phyloP scores from a whole-genome alignment of 2,888 invertebrate genomes.

The Euproctis similis region DNA sequence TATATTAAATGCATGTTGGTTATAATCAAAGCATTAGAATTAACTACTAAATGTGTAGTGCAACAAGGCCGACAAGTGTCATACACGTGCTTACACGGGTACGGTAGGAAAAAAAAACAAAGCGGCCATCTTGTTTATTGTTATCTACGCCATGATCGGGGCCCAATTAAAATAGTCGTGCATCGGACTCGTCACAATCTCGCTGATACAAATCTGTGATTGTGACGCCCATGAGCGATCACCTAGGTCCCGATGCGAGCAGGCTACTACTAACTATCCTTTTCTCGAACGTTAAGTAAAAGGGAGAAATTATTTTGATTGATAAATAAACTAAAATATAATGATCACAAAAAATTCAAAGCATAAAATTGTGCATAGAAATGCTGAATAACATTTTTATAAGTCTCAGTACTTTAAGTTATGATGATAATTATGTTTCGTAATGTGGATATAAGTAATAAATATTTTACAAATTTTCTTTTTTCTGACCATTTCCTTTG shows the following conservation, averaged over 20 bases:
- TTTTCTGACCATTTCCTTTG: no score
- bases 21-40: slow-evolving; percentile 18
- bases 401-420: no score
- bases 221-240: slow-evolving; percentile 66
- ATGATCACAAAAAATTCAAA: no score
- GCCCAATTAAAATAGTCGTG: slow-evolving; percentile 75
- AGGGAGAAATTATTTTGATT: no score
- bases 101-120: slow-evolving; percentile 43
- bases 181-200: slow-evolving; percentile 70
- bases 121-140: slow-evolving; percentile 56
- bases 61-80: slow-evolving; percentile 39
- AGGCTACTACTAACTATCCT: slow-evolving; percentile 20
- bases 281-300: background rate
- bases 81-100: slow-evolving; percentile 55
- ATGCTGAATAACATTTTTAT: no score
- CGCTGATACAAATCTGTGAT: slow-evolving; percentile 54
- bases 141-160: slow-evolving; percentile 62
- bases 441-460: no score
- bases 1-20: slow-evolving; percentile 12
- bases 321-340: no score
- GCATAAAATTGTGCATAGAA: no score
- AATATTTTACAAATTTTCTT: no score
- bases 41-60: slow-evolving; percentile 23
- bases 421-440: no score
- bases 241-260: slow-evolving; percentile 32